Evolutionary conservation across 1,140 invertebrate genomes (phyloP), one percentile per base, ranked within the genome.

Genomic region (Euwallacea fornicatus): DNA sequence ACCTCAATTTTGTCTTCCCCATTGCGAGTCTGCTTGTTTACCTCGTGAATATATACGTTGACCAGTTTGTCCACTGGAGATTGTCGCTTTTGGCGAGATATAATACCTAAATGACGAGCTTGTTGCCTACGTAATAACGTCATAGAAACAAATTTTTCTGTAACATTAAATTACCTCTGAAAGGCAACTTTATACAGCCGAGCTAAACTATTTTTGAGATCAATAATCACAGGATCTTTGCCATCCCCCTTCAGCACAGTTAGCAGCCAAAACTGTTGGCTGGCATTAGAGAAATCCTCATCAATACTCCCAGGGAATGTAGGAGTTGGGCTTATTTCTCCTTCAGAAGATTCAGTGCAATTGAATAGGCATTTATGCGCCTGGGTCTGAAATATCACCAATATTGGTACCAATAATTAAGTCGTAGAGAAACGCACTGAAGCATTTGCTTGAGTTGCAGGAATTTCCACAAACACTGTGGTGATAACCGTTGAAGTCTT

Each of bases 221-320:
- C 85, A 13, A 74, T 73, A 53, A 82, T 71, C 42, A 77, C 72
- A 21, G 79, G 80, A 60, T 80, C 78, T 72, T 78, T 78, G 0
- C 80, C 80, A 61, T 80, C 78, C 50, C 74, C 79, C 74, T 79
- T 78, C 53, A 93, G 84, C 42, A 93, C 89, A 3, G 92, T 94
- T 2, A 93, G 78, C 43, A 94, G 79, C 92, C 92, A 94, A 80
- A 92, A 94, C 33, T 90, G 84, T 56, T 86, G 80, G 76, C 88
- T 87, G 8, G 83, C 79, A 58, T 76, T 71, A 10, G 76, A 71
- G 42, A 79, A 81, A 72, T 55, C 41, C 42, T 43, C 59, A 56
- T 70, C 21, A 59, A 46, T 44, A 65, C 67, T 11, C 9, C 61
- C 47, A 8, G n/a, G 61, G 21, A 60, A 63, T 8, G 77, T 77